Evolutionary conservation across 2,797 vertebrate species (phyloP).

Genomic region (Takifugu rubripes): DNA sequence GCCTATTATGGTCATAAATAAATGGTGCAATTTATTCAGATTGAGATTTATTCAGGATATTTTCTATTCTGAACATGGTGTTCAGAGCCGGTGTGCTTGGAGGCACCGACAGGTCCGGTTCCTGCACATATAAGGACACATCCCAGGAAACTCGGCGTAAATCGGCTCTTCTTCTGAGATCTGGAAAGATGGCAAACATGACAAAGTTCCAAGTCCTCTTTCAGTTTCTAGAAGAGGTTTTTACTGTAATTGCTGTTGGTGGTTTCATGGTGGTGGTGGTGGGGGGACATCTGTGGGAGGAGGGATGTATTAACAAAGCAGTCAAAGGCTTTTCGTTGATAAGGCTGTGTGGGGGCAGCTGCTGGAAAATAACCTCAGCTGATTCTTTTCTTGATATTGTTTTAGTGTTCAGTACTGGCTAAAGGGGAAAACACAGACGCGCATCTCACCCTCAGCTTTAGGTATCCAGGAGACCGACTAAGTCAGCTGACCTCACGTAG

Average conservation of each 20-base stretch:
- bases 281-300: conserved; percentile 6
- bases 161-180: background rate
- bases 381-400: background rate
- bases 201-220: too few species aligned
- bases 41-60: conserved; percentile 1
- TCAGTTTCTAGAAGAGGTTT: too few species aligned
- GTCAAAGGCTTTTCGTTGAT: conserved; percentile 22
- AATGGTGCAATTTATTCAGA: background rate
- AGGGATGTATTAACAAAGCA: conserved; percentile 27
- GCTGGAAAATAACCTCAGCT: background rate
- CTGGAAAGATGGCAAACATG: too few species aligned
- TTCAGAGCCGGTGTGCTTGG: background rate
- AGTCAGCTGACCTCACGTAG: too few species aligned
- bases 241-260: too few species aligned
- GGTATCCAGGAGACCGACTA: too few species aligned
- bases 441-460: too few species aligned
- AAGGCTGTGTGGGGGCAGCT: conserved; percentile 10
- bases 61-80: conserved; percentile 19
- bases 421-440: too few species aligned
- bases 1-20: background rate
- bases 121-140: background rate
- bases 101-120: conserved; percentile 6
- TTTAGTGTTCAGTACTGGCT: too few species aligned
- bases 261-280: background rate
- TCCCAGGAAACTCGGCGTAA: background rate